Evolutionary conservation across 2,113 vertebrate genomes (phyloP).

Genomic region (Psettodes erumei): DNA sequence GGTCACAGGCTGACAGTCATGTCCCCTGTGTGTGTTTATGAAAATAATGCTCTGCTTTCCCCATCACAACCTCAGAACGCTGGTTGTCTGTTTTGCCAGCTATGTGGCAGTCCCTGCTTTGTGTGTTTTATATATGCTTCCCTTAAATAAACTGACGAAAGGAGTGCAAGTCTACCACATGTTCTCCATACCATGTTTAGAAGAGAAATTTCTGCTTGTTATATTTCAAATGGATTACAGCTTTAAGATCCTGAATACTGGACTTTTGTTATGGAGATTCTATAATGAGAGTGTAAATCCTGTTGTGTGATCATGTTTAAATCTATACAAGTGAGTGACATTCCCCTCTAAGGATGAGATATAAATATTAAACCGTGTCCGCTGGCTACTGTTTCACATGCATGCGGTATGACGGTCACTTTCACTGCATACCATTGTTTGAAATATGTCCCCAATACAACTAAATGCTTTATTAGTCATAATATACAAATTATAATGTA

Average conservation of each 20-base stretch:
- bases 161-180: constrained; percentile 70
- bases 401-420: constrained; percentile 15
- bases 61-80: constrained; percentile 80
- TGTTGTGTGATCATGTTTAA: constrained; percentile 51
- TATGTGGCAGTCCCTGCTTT: constrained; percentile 68
- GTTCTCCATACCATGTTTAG: constrained; percentile 72
- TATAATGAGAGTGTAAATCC: constrained; percentile 57
- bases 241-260: constrained; percentile 39
- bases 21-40: constrained; percentile 79
- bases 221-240: constrained; percentile 40
- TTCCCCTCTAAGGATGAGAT: constrained; percentile 10
- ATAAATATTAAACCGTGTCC: constrained; percentile 61
- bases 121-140: constrained; percentile 78
- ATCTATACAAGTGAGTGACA: constrained; percentile 44
- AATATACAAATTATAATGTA: not conserved
- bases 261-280: constrained; percentile 48
- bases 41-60: constrained; percentile 75
- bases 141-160: constrained; percentile 82
- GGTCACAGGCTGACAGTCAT: constrained; percentile 78
- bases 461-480: not conserved
- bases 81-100: constrained; percentile 72
- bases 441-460: constrained; percentile 22
- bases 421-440: constrained; percentile 15
- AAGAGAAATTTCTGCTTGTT: constrained; percentile 46
- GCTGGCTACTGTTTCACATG: constrained; percentile 57